Percentiles rank a stretch among this genome's conserved stretches.
These are phyloP conservation scores for Neosilurus hyrtlii DNA, from an alignment of 2,797 vertebrate genomes.

Conservation along the genomic window DNA sequence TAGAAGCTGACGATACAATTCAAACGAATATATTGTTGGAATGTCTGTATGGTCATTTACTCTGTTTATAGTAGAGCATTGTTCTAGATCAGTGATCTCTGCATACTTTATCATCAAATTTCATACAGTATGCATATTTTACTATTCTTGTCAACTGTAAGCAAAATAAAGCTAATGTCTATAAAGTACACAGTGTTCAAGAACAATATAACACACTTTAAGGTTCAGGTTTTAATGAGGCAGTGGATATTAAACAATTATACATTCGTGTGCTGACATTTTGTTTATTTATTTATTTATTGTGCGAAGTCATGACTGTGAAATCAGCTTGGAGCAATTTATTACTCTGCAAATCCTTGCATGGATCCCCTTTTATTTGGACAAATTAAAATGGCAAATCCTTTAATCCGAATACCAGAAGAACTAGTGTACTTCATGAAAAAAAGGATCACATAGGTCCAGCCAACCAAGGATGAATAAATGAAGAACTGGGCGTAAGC, in stretches of 20 bases:
- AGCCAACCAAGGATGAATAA: slow-evolving; percentile 61
- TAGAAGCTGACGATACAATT: neutral
- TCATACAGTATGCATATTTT: neutral
- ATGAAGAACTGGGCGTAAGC: slow-evolving; percentile 63
- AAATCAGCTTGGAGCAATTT: slow-evolving; percentile 69
- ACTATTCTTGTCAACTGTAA: neutral
- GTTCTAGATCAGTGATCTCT: neutral
- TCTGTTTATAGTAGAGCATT: neutral
- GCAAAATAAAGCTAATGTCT: neutral
- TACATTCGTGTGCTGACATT: neutral
- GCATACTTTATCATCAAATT: neutral
- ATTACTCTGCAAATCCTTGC: slow-evolving; percentile 64
- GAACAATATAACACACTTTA: slow-evolving; percentile 13
- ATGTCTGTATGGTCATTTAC: neutral
- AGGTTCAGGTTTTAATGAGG: slow-evolving; percentile 28
- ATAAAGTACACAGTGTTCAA: slow-evolving; percentile 4
- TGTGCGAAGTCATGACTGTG: slow-evolving; percentile 35
- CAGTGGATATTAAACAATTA: slow-evolving; percentile 21
- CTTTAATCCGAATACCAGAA: slow-evolving; percentile 64
- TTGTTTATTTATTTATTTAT: neutral
- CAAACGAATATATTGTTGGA: neutral
- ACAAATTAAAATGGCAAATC: slow-evolving; percentile 73
- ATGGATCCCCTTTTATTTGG: slow-evolving; percentile 67
- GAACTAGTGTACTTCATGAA: slow-evolving; percentile 61
- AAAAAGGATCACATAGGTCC: slow-evolving; percentile 63